phyloP scores from a whole-genome alignment of 1,140 invertebrate genomes.

The Physella acuta region DNA sequence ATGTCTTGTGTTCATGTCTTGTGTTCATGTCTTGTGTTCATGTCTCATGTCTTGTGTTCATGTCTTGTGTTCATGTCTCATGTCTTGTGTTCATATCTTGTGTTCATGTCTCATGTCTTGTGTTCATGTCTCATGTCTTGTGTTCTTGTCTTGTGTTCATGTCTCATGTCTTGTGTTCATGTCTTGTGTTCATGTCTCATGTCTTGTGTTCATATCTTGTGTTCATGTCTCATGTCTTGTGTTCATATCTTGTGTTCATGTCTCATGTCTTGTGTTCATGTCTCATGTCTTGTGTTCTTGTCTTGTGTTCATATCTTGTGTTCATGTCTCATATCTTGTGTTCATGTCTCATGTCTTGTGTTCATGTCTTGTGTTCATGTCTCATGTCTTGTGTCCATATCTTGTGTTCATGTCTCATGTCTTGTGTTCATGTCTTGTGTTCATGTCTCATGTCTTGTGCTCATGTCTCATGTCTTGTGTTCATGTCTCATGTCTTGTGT shows the following conservation, averaged over 20 bases:
- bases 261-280: no score
- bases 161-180: neutral
- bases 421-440: neutral
- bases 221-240: neutral
- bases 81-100: neutral
- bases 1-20: slow-evolving; percentile 45
- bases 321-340: no score
- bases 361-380: neutral
- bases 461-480: neutral
- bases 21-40: neutral
- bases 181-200: neutral
- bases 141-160: neutral
- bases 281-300: neutral
- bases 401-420: neutral
- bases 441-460: no score
- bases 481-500: neutral
- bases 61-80: neutral
- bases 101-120: no score
- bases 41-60: neutral
- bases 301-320: neutral
- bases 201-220: neutral
- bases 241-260: neutral
- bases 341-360: no score
- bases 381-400: neutral
- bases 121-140: no score